phyloP scores from a whole-genome alignment of 2,113 vertebrate species.

The Ammospiza nelsoni region DNA sequence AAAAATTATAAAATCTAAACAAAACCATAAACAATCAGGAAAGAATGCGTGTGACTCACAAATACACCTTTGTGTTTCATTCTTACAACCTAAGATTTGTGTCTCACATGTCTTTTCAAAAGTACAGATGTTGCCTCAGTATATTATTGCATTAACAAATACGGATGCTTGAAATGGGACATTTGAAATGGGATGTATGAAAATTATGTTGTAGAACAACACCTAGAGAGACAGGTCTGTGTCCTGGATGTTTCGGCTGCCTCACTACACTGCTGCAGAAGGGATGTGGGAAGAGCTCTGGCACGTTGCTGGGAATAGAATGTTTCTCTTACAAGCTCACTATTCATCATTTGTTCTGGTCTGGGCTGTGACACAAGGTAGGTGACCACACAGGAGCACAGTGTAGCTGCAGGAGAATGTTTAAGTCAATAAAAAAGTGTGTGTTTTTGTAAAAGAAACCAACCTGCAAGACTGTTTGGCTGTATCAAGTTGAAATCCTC shows the following conservation, averaged over 20 bases:
- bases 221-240: background rate
- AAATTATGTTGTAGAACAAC: background rate
- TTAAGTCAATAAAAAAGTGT: constrained; percentile 36
- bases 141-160: background rate
- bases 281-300: background rate
- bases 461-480: background rate
- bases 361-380: constrained; percentile 25
- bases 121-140: background rate
- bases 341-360: constrained; percentile 42
- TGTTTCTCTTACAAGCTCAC: background rate
- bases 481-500: background rate
- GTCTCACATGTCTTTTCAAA: background rate
- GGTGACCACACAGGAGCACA: constrained; percentile 54
- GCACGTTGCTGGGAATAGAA: background rate
- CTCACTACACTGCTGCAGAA: fast-evolving
- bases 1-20: background rate
- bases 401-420: constrained; percentile 34
- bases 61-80: background rate
- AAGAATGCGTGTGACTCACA: background rate
- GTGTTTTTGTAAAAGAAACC: constrained; percentile 34
- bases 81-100: background rate
- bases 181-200: background rate
- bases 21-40: background rate
- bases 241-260: background rate
- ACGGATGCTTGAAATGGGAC: background rate